A percentile compares a stretch with the other conserved stretches of the same genome.
Conservation (phyloP, 2,797 vertebrate species). For the Girardinus metallicus region DNA sequence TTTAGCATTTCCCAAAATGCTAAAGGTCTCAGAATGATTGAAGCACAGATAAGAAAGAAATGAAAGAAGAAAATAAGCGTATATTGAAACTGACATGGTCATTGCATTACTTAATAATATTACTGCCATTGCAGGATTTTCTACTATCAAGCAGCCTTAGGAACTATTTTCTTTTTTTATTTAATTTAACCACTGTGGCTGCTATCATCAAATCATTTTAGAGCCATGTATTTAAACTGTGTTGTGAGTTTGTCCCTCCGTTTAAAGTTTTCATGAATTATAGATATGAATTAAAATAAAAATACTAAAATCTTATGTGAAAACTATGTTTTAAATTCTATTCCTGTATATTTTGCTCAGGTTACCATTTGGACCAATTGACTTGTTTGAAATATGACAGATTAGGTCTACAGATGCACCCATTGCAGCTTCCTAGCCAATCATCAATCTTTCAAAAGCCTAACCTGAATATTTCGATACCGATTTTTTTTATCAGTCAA, state of each 20-base stretch:
- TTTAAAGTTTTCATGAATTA: not conserved
- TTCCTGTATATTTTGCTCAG: not conserved
- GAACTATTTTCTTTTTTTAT: not conserved
- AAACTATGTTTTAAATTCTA: not conserved
- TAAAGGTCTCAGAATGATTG: not conserved
- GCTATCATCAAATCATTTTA: not conserved
- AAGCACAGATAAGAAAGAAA: not conserved
- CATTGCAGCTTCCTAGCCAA: too few species aligned
- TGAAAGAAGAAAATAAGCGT: not conserved
- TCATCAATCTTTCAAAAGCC: too few species aligned
- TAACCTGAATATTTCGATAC: too few species aligned
- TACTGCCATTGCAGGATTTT: not conserved
- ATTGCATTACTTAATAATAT: not conserved
- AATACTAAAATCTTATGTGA: not conserved
- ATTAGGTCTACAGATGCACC: too few species aligned
- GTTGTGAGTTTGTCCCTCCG: not conserved
- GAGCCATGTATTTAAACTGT: not conserved
- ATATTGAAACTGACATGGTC: not conserved
- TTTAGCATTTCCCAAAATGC: not conserved
- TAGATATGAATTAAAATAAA: not conserved
- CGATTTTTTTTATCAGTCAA: too few species aligned
- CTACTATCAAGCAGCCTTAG: not conserved
- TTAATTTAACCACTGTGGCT: not conserved
- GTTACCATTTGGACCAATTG: not conserved
- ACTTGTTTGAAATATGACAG: not conserved